phyloP scores from a whole-genome alignment of 2,888 invertebrate genomes.

The Polylopha cassiicola region DNA sequence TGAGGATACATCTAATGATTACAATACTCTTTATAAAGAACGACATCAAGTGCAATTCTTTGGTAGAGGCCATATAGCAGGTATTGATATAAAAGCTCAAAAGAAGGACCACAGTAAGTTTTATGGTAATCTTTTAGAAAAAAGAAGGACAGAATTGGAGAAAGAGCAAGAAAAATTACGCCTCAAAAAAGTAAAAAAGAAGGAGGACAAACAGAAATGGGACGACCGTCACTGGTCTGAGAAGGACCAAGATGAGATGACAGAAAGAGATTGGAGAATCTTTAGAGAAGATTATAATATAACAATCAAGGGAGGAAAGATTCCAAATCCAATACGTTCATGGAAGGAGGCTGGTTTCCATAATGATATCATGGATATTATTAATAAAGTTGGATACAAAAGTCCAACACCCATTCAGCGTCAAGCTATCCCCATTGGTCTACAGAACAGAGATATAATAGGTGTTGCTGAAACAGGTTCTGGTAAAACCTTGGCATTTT shows the following conservation, averaged over 20 bases:
- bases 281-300: slow-evolving; percentile 99
- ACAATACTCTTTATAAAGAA: slow-evolving; percentile 97
- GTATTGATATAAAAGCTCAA: slow-evolving; percentile 97
- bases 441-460: slow-evolving; percentile 96
- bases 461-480: slow-evolving; percentile 99
- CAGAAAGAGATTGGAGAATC: slow-evolving; percentile 99
- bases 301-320: slow-evolving; percentile 96
- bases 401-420: slow-evolving; percentile 99
- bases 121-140: slow-evolving; percentile 96
- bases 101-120: slow-evolving; percentile 97
- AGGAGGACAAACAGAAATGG: slow-evolving; percentile 99
- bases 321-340: slow-evolving; percentile 95
- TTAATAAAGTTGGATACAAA: slow-evolving; percentile 95
- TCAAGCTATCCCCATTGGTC: slow-evolving; percentile 99
- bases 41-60: slow-evolving; percentile 98
- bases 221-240: slow-evolving; percentile 99
- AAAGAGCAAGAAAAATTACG: slow-evolving; percentile 97
- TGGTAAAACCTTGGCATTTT: slow-evolving; percentile 98
- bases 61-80: slow-evolving; percentile 98
- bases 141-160: slow-evolving; percentile 95
- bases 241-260: slow-evolving; percentile 96
- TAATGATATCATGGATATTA: slow-evolving; percentile 93
- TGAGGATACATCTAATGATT: slow-evolving; percentile 98
- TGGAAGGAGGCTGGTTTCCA: slow-evolving; percentile 97
- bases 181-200: slow-evolving; percentile 93